Evolutionary conservation across 2,888 invertebrate species (phyloP).

Genomic region (Lasioglossum vierecki): DNA sequence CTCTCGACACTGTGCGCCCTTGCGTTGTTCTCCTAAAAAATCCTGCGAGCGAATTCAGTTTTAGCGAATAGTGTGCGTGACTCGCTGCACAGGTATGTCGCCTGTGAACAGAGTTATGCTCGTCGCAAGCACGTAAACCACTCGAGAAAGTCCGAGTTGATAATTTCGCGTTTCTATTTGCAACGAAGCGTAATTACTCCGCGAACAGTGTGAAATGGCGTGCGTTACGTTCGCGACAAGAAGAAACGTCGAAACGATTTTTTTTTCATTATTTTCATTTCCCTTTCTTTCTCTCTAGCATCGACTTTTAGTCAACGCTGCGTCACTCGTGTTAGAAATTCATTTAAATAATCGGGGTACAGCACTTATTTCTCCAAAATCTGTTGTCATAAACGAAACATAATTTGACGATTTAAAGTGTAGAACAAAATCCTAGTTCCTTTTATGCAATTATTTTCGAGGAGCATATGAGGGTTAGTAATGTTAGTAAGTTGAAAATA

Average conservation of each 20-base stretch:
- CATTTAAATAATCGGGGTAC: too few species aligned
- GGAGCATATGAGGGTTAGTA: not conserved
- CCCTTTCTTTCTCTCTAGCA: not conserved
- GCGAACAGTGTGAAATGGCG: slow-evolving; percentile 42
- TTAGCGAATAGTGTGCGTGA: slow-evolving; percentile 1
- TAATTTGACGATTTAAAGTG: not conserved
- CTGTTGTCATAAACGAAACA: not conserved
- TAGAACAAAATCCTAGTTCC: not conserved
- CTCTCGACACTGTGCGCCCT: slow-evolving; percentile 30
- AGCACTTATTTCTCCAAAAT: not conserved
- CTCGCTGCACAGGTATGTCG: not conserved
- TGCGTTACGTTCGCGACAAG: not conserved
- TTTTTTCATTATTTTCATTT: slow-evolving; percentile 16
- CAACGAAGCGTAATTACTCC: slow-evolving; percentile 43
- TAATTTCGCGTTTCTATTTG: slow-evolving; percentile 49
- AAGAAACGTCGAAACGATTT: slow-evolving; percentile 19
- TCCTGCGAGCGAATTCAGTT: slow-evolving; percentile 51
- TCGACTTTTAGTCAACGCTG: not conserved
- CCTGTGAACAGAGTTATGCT: slow-evolving; percentile 1
- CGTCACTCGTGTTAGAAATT: not conserved
- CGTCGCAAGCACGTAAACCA: slow-evolving; percentile 38
- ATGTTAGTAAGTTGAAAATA: not conserved
- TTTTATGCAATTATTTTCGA: not conserved
- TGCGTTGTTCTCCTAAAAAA: slow-evolving; percentile 58
- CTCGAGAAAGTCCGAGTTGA: slow-evolving; percentile 51